Conservation (phyloP, 1,140 invertebrate species). For the Rhizoglyphus robini region DNA sequence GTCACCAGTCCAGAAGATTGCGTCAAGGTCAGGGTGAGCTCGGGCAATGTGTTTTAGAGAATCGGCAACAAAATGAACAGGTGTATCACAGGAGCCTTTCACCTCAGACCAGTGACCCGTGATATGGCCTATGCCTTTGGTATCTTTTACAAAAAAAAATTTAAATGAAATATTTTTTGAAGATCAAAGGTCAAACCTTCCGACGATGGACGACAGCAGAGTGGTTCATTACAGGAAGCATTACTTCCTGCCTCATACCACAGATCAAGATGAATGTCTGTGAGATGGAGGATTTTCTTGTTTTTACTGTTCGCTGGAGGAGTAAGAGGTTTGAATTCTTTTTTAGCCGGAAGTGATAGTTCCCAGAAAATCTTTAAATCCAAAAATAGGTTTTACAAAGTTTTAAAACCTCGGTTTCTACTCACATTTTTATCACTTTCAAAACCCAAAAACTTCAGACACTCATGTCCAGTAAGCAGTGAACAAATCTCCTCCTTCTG, state of each 20-base stretch:
- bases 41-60: constrained; percentile 34
- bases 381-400: no score
- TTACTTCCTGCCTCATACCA: constrained; percentile 50
- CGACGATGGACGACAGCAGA: constrained; percentile 56
- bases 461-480: neutral
- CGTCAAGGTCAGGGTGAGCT: constrained; percentile 41
- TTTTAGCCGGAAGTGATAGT: neutral
- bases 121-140: constrained; percentile 28
- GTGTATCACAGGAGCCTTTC: constrained; percentile 55
- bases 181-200: constrained; percentile 24
- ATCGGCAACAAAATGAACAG: constrained; percentile 48
- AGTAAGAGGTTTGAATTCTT: neutral
- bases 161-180: neutral
- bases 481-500: neutral
- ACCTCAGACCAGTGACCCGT: constrained; percentile 61
- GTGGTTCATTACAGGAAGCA: constrained; percentile 53
- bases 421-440: no score
- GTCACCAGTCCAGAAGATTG: constrained; percentile 70
- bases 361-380: constrained; percentile 4
- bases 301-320: no score
- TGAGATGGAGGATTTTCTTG: constrained; percentile 49
- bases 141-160: neutral
- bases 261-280: constrained; percentile 66
- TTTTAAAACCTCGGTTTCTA: no score
- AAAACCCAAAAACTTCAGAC: neutral